Base-by-base conservation (phyloP, 2,888 invertebrate species). In the Dynastes hyllus region DNA sequence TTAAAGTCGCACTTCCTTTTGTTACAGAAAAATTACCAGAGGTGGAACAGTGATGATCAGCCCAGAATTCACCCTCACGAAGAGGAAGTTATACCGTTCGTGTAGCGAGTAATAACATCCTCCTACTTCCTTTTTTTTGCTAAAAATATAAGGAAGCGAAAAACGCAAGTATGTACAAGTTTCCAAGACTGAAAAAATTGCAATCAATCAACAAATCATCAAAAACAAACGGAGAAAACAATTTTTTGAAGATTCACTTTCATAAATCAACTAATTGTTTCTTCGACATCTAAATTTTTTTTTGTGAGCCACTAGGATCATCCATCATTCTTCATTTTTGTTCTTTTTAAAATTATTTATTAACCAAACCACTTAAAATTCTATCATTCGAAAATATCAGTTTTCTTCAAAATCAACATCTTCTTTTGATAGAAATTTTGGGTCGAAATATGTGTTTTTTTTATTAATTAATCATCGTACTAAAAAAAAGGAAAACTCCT, bases 61-160 rank as follows among this genome's bases (percentile, higher is more conserved):
- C 91, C 94, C 95, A 86, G 95, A 94, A 88, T 97, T 96, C 91
- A 94, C 94, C 87, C 91, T 97, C 90, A 95, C 94, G 89, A 97
- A 97, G 92, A 96, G 96, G 90, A 97, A 97, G 90, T 91, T 97
- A 85, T 97, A 97, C 92, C 92, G 96, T 87, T 94, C 94, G 86
- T 93, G 92, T 87, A 83, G 83, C 80, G 87, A 87, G 77, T 86
- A 84, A 51, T 73, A n/a, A 27, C 16, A 8, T 40, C 2, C 16
- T 29, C 8, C 37, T 66, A 2, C 11, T 45, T 8, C 45, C 27
- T 69, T 50, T 45, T 27, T 22, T 29, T 69, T 69, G n/a, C 27
- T 37, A n/a, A 4, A 32, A 37, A 37, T 37, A 37, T 9, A 51
- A 51, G 11, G 50, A 69, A 22, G 50, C 29, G 50, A 22, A 69